Evolutionary conservation across 2,113 vertebrate species (phyloP).

Genomic region (Phrynosoma platyrhinos): DNA sequence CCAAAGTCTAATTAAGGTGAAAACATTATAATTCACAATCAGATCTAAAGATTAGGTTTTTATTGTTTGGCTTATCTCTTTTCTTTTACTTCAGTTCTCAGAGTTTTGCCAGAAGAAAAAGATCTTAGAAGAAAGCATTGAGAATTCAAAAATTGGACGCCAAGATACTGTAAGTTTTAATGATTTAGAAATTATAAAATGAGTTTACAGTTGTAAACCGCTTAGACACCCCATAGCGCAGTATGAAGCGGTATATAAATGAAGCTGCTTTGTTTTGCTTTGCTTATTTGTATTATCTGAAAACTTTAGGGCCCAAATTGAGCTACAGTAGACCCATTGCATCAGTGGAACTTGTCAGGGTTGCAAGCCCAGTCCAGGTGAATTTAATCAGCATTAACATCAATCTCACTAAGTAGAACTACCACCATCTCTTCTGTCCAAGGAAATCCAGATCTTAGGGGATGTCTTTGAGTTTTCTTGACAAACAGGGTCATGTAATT

Average conservation of each 20-base stretch:
- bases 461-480: too few relatives aligned
- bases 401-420: too few relatives aligned
- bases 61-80: constrained; percentile 53
- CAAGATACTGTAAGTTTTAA: constrained; percentile 87
- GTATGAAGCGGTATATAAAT: too few relatives aligned
- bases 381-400: too few relatives aligned
- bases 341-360: too few relatives aligned
- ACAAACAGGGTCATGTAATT: too few relatives aligned
- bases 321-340: too few relatives aligned
- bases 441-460: too few relatives aligned
- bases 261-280: too few relatives aligned
- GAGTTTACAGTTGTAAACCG: constrained; percentile 17
- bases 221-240: too few relatives aligned
- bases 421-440: too few relatives aligned
- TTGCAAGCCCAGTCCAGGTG: too few relatives aligned
- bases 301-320: constrained; percentile 2
- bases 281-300: not conserved
- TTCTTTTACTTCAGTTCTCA: constrained; percentile 76
- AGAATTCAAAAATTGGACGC: constrained; percentile 90
- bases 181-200: not conserved
- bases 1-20: not conserved
- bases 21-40: not conserved
- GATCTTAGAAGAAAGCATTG: constrained; percentile 80
- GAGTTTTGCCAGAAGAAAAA: constrained; percentile 84
- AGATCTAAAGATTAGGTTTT: not conserved